Percentiles rank a stretch among this genome's conserved stretches.
Evolutionary conservation across 2,113 vertebrate species (phyloP).

Genomic region (Caranx ignobilis): DNA sequence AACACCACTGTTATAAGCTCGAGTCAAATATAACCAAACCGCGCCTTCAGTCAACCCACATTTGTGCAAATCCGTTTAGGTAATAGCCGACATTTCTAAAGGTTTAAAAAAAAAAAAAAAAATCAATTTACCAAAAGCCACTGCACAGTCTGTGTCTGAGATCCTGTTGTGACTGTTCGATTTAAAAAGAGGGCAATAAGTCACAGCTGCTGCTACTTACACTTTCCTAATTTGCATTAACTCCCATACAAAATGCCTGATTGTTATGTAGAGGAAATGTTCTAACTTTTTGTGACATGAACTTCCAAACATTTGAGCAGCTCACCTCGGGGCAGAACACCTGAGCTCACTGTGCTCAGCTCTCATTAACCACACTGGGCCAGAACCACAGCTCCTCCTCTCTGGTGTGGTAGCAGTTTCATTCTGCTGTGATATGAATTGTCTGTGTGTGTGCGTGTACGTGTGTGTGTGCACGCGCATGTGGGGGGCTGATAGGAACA

Average conservation of each 20-base stretch:
- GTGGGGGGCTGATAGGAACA: slow-evolving; percentile 48
- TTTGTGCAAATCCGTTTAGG: not conserved
- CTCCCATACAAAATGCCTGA: slow-evolving; percentile 28
- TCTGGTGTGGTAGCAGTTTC: slow-evolving; percentile 25
- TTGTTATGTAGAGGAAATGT: slow-evolving; percentile 41
- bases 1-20: slow-evolving; percentile 8
- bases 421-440: slow-evolving; percentile 51
- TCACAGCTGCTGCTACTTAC: slow-evolving; percentile 59
- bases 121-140: not conserved
- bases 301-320: slow-evolving; percentile 32
- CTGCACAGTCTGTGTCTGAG: not conserved
- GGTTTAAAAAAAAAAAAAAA: not conserved
- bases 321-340: slow-evolving; percentile 49
- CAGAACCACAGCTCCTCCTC: slow-evolving; percentile 30
- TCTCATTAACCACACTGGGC: not conserved
- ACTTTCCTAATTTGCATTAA: slow-evolving; percentile 51
- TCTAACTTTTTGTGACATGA: slow-evolving; percentile 46
- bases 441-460: not conserved
- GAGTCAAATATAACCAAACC: slow-evolving; percentile 16
- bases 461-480: slow-evolving; percentile 29
- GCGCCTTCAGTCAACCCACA: not conserved
- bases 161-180: slow-evolving; percentile 4
- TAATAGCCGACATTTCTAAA: slow-evolving; percentile 27
- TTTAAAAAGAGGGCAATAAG: slow-evolving; percentile 29
- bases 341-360: slow-evolving; percentile 48